These are phyloP conservation scores for Amyelois transitella DNA, from an alignment of 1,140 invertebrate genomes.

Conservation along the genomic window DNA sequence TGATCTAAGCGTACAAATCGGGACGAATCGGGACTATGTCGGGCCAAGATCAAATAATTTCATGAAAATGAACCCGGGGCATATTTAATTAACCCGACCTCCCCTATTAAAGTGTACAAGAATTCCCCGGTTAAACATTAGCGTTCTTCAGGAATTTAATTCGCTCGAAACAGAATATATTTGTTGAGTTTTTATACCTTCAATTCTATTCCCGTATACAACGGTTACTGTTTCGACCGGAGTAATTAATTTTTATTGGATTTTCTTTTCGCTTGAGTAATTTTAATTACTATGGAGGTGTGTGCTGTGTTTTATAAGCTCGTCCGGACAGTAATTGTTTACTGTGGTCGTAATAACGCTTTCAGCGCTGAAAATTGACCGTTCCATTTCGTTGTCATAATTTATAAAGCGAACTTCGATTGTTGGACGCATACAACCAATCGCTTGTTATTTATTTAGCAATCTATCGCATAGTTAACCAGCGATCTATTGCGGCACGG, in stretches of 20 bases:
- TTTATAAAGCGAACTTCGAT: conserved; percentile 29
- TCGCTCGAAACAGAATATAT: conserved; percentile 54
- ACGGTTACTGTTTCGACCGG: conserved; percentile 29
- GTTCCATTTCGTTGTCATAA: conserved; percentile 26
- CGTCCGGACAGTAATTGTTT: conserved; percentile 50
- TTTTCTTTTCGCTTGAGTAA: conserved; percentile 56
- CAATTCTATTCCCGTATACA: conserved; percentile 40
- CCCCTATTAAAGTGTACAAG: conserved; percentile 65
- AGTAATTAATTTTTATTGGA: conserved; percentile 58
- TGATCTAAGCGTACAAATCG: conserved; percentile 48
- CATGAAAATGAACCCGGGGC: conserved; percentile 60
- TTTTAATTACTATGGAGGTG: conserved; percentile 54
- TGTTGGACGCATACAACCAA: conserved; percentile 13
- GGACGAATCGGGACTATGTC: conserved; percentile 42
- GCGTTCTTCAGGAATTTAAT: conserved; percentile 68
- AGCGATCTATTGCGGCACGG: not conserved
- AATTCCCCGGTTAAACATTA: conserved; percentile 69
- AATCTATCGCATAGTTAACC: not conserved
- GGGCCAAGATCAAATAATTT: conserved; percentile 67
- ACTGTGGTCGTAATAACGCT: conserved; percentile 51
- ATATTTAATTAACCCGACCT: conserved; percentile 69
- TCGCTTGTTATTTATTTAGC: conserved; percentile 13
- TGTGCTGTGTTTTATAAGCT: conserved; percentile 45
- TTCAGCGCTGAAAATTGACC: conserved; percentile 33
- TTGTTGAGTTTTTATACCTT: conserved; percentile 54